Conservation (phyloP, 2,797 vertebrate species). For the Zonotrichia albicollis region DNA sequence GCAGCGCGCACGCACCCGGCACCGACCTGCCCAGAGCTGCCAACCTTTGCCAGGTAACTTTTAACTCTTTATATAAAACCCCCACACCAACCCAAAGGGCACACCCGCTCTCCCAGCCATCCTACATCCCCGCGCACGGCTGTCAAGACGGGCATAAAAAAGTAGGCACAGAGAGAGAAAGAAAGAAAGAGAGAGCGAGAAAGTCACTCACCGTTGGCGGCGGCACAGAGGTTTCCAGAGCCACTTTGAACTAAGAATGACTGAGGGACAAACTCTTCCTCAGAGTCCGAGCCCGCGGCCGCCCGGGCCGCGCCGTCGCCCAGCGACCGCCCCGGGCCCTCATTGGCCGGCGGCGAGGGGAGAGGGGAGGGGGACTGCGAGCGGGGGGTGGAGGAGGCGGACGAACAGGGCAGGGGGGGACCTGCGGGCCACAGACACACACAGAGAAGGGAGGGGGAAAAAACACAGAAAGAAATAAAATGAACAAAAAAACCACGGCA, state of each 20-base stretch:
- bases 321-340: slow-evolving; percentile 95
- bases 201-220: slow-evolving; percentile 90
- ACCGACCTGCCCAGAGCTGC: background rate
- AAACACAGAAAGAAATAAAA: background rate
- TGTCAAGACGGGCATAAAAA: slow-evolving; percentile 20
- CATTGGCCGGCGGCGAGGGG: slow-evolving; percentile 92
- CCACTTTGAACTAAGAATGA: slow-evolving; percentile 98
- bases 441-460: background rate
- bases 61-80: accelerated
- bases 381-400: slow-evolving; percentile 90
- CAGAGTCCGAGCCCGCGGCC: slow-evolving; percentile 95
- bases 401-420: slow-evolving; percentile 94
- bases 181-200: background rate
- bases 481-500: background rate
- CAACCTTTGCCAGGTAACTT: background rate
- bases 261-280: slow-evolving; percentile 96
- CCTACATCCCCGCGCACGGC: background rate
- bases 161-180: slow-evolving; percentile 55
- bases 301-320: slow-evolving; percentile 93
- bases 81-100: background rate
- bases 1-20: background rate
- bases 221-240: slow-evolving; percentile 89
- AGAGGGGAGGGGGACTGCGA: slow-evolving; percentile 91
- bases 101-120: background rate
- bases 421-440: slow-evolving; percentile 90